These are phyloP conservation scores for Aphidius gifuensis DNA, from an alignment of 1,140 invertebrate species.

Conservation along the genomic window DNA sequence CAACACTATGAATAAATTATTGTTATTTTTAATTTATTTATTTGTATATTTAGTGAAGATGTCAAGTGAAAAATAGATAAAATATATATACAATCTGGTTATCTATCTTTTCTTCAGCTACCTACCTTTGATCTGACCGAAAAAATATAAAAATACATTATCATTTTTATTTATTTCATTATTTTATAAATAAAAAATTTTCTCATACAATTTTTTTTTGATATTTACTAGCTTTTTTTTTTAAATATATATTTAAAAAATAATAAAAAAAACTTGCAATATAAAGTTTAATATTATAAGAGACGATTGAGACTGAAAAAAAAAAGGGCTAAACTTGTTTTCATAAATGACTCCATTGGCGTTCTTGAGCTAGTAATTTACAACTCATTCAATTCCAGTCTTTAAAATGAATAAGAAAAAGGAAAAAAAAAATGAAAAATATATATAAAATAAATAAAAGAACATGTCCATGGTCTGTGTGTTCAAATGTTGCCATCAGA, in stretches of 20 bases:
- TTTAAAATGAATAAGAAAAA: not conserved
- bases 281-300: conserved; percentile 5
- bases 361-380: conserved; percentile 1
- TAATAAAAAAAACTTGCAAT: not conserved
- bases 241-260: not conserved
- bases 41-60: conserved; percentile 3
- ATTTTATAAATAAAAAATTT: too few relatives aligned
- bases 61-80: conserved; percentile 13
- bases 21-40: not conserved
- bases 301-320: not conserved
- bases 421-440: conserved; percentile 3
- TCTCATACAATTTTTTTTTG: not conserved
- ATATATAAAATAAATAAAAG: not conserved
- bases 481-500: conserved; percentile 2
- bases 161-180: too few relatives aligned
- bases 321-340: conserved; percentile 6
- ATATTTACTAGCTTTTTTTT: not conserved
- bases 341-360: conserved; percentile 11
- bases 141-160: not conserved
- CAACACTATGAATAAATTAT: not conserved
- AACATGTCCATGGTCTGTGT: conserved; percentile 10
- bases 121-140: not conserved
- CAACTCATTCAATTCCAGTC: conserved; percentile 11
- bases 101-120: not conserved
- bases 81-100: not conserved